A percentile compares a stretch with the other conserved stretches of the same genome.
phyloP scores from a whole-genome alignment of 2,113 vertebrate genomes.

The Nasalis larvatus region DNA sequence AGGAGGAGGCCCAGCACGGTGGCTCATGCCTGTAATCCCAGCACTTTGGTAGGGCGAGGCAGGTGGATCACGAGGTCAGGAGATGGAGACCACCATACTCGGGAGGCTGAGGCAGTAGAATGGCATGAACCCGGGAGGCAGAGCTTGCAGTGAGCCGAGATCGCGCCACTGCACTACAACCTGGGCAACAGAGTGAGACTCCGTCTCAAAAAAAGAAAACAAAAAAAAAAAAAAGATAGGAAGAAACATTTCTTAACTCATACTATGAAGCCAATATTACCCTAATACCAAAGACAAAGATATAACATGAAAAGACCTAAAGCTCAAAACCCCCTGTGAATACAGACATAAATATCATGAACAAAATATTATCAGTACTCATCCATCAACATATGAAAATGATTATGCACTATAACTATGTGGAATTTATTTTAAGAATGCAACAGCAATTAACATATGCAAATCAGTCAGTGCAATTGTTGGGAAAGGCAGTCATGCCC shows the following conservation, averaged over 20 bases:
- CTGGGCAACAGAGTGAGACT: no score
- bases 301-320: background rate
- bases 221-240: no score
- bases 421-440: background rate
- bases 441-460: background rate
- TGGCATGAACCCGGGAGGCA: no score
- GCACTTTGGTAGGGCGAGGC: no score
- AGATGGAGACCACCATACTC: no score
- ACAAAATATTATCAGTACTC: background rate
- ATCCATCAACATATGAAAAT: background rate
- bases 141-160: no score
- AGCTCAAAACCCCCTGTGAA: background rate
- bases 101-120: no score
- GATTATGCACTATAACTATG: background rate
- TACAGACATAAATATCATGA: background rate
- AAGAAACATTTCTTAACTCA: background rate
- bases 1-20: background rate
- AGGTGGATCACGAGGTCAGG: no score
- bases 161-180: no score
- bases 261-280: background rate
- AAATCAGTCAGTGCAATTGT: background rate
- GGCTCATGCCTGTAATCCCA: no score
- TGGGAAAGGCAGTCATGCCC: background rate
- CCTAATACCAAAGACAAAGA: background rate
- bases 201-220: no score